Base-by-base conservation (phyloP, 2,113 vertebrate species). In the Cavia porcellus region DNA sequence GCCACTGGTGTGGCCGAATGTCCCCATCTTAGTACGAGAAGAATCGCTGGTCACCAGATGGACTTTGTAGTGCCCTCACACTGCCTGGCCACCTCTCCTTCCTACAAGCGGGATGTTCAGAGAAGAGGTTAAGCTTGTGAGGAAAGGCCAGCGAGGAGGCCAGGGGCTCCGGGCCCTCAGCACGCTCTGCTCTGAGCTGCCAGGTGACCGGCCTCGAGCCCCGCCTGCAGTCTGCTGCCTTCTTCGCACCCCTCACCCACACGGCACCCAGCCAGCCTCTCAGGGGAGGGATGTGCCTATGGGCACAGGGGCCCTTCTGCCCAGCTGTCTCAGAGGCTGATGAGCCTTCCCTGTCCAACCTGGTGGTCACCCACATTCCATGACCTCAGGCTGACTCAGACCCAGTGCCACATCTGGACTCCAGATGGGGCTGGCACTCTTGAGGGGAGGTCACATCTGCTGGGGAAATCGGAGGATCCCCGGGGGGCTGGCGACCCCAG, bases 391-490 rank as follows among this genome's bases (percentile, higher is more conserved):
- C 82, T 97, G 96, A 96, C 94, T 96, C 97, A 3, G 38, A 75
- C 74, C 93, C 62, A 61, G 88, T 47, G 81, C 92, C 88, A 97
- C 97, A 97, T 98, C 98, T 98, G 98, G 98, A 68, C 95, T 97
- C 97, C 98, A 98, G 75, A 92, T 96, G 97, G 77, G 88, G 42
- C 74, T 89, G 95, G 92, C 89, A 82, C 81, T 95, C 68, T 2
- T 9, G 13, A 55, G 15, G 45, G 89, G 68, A 86, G 93, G 75
- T 92, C 95, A 98, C 96, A 98, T 97, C 96, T 98, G 97, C 83
- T 92, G 55, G 89, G 86, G 95, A 97, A 97, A 95, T 83, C 50
- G 0, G 90, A 92, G 79, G 96, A 68, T 90, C 94, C 95, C 93
- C 96, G 89, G 82, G 94, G 80, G 95, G 57, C 90, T 83, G 14